phyloP scores from a whole-genome alignment of 2,113 vertebrate genomes.

The Onychorhynchus coronatus region DNA sequence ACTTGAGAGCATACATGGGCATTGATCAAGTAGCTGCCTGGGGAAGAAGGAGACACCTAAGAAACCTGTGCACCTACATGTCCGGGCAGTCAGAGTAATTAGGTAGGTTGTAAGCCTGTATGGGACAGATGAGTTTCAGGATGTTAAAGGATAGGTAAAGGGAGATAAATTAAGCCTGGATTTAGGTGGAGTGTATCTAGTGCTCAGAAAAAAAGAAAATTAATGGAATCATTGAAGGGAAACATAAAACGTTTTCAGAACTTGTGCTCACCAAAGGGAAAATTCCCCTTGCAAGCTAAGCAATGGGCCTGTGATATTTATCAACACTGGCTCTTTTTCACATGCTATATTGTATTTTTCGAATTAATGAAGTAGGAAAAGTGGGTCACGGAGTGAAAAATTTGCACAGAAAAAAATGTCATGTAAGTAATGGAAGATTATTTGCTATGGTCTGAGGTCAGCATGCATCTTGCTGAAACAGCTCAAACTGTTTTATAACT shows the following conservation, averaged over 20 bases:
- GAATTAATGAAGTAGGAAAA: conserved; percentile 31
- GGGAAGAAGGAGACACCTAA: background rate
- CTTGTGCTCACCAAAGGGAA: conserved; percentile 26
- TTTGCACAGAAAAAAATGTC: conserved; percentile 14
- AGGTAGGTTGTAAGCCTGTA: background rate
- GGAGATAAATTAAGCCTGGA: background rate
- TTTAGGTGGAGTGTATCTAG: background rate
- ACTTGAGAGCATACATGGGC: background rate
- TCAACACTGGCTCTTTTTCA: background rate
- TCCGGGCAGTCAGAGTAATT: background rate
- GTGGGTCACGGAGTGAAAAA: background rate
- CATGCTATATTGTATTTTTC: background rate
- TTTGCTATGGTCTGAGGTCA: background rate
- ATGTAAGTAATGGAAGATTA: conserved; percentile 8
- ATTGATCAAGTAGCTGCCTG: background rate
- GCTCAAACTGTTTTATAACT: background rate
- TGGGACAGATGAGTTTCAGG: background rate
- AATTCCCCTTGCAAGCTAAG: conserved; percentile 24
- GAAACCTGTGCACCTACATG: background rate
- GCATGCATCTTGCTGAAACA: background rate
- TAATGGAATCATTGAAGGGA: conserved; percentile 2
- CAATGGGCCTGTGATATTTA: background rate
- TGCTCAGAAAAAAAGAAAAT: conserved; percentile 13
- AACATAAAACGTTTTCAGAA: conserved; percentile 47
- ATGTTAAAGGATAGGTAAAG: background rate